Evolutionary conservation across 2,113 vertebrate species (phyloP), one percentile per base, ranked within the genome.

Genomic region (Microtus oregoni): DNA sequence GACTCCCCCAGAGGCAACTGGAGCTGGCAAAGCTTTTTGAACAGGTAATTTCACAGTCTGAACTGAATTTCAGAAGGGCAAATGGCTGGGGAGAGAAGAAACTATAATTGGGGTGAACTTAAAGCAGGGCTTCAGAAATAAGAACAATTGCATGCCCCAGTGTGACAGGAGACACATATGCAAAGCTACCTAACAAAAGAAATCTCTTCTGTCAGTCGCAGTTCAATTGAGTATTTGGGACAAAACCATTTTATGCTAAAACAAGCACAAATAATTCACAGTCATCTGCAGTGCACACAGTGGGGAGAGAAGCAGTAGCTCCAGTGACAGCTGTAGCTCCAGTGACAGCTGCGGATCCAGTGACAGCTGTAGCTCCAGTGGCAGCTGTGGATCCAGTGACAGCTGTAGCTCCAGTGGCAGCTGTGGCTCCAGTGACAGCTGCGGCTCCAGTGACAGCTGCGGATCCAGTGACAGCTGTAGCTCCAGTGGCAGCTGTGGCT

Each of bases 41-140:
- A 32, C 20, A 76, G n/a, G 61, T 61, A 89, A 70, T 58, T 35
- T 61, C 61, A 86, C 3, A 10, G 67, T 81, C 26, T 81, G 78
- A 93, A 81, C 50, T 83, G 19, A 77, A 96, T 58, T 89, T 89
- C 28, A 26, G 30, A 50, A 90, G n/a, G 20, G 24, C 52, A 72
- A 65, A 50, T 68, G 11, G 15, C 1, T 26, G 6, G 20, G 70
- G 26, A 0, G 9, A 93, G 35, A 90, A 90, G 73, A 90, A 86
- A 90, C 41, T 17, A 95, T 85, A 83, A 90, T 78, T 41, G 28
- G 19, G 30, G 28, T 12, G 68, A 52, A 78, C 35, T 41, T 89
- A 91, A 91, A 89, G 86, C 3, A 89, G 50, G 32, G 88, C 77
- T 86, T 86, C 61, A 91, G 67, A 89, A 95, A 93, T 67, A n/a